phyloP scores from a whole-genome alignment of 1,140 invertebrate species.

The Spodoptera frugiperda region DNA sequence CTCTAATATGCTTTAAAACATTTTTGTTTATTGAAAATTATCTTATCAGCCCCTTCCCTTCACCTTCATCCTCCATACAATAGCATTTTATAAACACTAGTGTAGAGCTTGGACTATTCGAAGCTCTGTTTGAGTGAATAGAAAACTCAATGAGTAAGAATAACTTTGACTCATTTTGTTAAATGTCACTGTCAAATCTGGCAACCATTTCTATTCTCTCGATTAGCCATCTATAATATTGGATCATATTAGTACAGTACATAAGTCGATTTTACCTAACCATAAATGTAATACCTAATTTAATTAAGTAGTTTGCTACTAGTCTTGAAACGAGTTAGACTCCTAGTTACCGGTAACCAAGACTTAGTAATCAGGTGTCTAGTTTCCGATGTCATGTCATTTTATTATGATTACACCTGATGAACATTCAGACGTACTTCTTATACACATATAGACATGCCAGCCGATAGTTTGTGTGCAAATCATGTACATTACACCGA shows the following conservation, averaged over 20 bases:
- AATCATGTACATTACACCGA: neutral
- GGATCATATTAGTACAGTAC: too few species aligned
- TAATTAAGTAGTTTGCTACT: neutral
- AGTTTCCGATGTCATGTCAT: slow-evolving; percentile 25
- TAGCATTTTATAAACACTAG: too few species aligned
- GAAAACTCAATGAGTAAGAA: too few species aligned
- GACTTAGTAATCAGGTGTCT: slow-evolving; percentile 24
- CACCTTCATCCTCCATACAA: too few species aligned
- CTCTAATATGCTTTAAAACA: too few species aligned
- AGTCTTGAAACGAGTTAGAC: neutral
- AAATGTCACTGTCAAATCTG: neutral
- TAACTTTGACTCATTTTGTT: neutral
- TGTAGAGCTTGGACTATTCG: too few species aligned
- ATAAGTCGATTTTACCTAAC: too few species aligned
- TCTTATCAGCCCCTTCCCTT: too few species aligned
- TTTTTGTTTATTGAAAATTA: too few species aligned
- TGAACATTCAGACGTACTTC: neutral
- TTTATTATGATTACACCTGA: slow-evolving; percentile 32
- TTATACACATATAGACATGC: slow-evolving; percentile 21
- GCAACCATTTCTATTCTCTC: too few species aligned
- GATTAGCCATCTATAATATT: too few species aligned
- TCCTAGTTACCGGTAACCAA: slow-evolving; percentile 4
- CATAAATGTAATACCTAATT: neutral
- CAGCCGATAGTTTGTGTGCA: slow-evolving; percentile 3
- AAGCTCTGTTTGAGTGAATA: too few species aligned